Base-by-base conservation (phyloP, 2,113 vertebrate species). In the Seriola quinqueradiata region DNA sequence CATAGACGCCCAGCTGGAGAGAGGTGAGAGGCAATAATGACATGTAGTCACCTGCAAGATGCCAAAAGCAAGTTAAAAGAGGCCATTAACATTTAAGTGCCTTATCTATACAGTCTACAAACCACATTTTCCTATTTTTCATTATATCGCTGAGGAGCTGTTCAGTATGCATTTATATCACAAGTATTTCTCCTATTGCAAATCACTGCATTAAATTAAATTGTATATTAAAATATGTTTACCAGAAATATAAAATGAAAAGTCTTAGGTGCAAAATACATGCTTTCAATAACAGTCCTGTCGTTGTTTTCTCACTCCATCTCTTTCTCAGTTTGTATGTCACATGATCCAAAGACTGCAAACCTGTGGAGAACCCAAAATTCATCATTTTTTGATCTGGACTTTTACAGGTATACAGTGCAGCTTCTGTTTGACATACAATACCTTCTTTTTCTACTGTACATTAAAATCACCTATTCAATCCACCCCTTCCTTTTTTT, bases 381-480 rank as follows among this genome's bases (percentile, higher is more conserved):
- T 83, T 89, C 95, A 1, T 95, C 97, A 4, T 99, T 99, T 94
- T 98, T 98, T 91, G 90, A 77, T 21, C 81, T 99, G 58, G 97
- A 98, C 59, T 99, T 99, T 94, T 97, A 98, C 94, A 97, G 97
- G 98, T 99, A 95, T 25, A 16, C 0, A 46, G 2, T 8, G 5
- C 17, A 14, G 3, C 14, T 55, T 6, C 54, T 61, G 21, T 10
- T 50, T 25, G 6, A 28, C 13, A 38, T 7, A 25, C 34, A 52
- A 23, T 0, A 2, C 34, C 67, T 46, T 0, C 2, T 0, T 36
- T 16, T 54, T 25, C 7, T 58, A 11, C 23, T 28, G 23, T 55
- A 2, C 2, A 0, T 65, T 13, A 4, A 54, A 21, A 50, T 36
- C 8, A 0, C 0, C 0, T 3, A 12, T 50, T 21, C 9, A 19